These are phyloP conservation scores for Acanthurus lineatus DNA, from an alignment of 2,797 vertebrate species.

Conservation along the genomic window DNA sequence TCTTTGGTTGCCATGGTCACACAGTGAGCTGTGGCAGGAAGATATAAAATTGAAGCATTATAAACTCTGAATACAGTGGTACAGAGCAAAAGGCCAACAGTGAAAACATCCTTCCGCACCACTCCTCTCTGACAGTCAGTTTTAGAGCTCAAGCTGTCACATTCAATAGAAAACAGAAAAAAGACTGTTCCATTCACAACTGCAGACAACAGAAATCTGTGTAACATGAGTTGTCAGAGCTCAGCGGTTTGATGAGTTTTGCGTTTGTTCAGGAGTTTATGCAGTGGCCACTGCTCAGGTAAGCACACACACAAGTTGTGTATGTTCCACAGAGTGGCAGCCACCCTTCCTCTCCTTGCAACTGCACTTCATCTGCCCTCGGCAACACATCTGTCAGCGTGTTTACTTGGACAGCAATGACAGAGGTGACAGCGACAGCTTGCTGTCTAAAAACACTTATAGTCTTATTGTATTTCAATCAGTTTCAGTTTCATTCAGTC, in stretches of 20 bases:
- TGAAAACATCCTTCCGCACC: slow-evolving; percentile 46
- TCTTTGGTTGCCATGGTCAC: not conserved
- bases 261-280: not conserved
- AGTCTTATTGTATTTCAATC: not conserved
- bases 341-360: not conserved
- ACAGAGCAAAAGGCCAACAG: slow-evolving; percentile 64
- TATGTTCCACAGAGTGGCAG: not conserved
- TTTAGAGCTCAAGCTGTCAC: slow-evolving; percentile 38
- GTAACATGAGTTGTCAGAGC: slow-evolving; percentile 10
- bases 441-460: not conserved
- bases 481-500: not conserved
- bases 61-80: not conserved
- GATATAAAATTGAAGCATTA: not conserved
- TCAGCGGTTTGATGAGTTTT: not conserved
- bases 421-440: too few species aligned
- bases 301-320: slow-evolving; percentile 11
- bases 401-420: not conserved
- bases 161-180: slow-evolving; percentile 20
- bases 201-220: slow-evolving; percentile 14
- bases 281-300: not conserved
- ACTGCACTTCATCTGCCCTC: not conserved
- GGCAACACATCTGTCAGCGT: not conserved
- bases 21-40: not conserved
- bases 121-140: slow-evolving; percentile 61
- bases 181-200: slow-evolving; percentile 14